Base-by-base conservation (phyloP, 2,888 invertebrate genomes). In the Netelia inedita region DNA sequence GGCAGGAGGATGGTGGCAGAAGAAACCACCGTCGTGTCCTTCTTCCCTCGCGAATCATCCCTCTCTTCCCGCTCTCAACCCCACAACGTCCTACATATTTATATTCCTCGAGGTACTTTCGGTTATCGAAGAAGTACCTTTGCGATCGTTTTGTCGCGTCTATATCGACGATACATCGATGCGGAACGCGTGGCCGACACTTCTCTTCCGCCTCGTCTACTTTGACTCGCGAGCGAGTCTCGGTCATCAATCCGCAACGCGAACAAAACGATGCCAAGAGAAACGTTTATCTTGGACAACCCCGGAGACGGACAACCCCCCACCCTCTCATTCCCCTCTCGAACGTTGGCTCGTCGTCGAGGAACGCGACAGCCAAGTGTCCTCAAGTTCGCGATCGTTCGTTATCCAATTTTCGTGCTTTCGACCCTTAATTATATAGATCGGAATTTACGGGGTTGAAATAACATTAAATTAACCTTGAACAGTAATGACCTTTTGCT, bases 281-380 rank as follows among this genome's bases (percentile, higher is more conserved):
- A 86, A 87, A 87, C 86, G 87, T 87, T 87, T 86, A 85, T 82
- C 82, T 86, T 87, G 83, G 84, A 85, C 59, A 61, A 59, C 50
- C 57, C 57, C 53, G 65, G n/a, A 41, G 71, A 69, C 14, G 41
- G 79, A 72, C 79, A 28, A 68, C n/a, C 50, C 46, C 10, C 46
- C 11, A 43, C 46, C 10, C 46, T n/a, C n/a, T n/a, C n/a, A n/a
- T n/a, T n/a, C n/a, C n/a, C n/a, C n/a, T n/a, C 46, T 14, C 16
- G 16, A 57, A 46, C 46, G 46, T 46, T 46, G 46, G 46, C 46
- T 23, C 68, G 59, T 79, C 82, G 21, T 75, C 53, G 41, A 35
- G 53, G 41, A 74, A 65, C 53, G 21, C 71, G 21, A 35, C 50
- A 53, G 46, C 55, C 79, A 79, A 75, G 82, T 75, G 79, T 61